These are phyloP conservation scores for Eucidaris tribuloides DNA, from an alignment of 35 echinoderm and acorn worm species.

Conservation along the genomic window DNA sequence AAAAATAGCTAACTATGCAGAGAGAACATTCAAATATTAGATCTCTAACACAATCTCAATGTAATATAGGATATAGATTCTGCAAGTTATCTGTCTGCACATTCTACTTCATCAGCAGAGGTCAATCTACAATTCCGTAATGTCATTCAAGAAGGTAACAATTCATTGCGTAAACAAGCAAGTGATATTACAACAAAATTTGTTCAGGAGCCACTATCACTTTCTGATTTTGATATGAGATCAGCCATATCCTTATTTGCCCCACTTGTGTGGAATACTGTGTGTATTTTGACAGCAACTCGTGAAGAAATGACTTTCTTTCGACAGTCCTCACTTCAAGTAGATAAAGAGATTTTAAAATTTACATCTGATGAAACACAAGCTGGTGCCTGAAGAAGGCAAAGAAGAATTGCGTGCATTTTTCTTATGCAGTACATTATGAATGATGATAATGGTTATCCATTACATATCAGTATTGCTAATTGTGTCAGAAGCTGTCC, in stretches of 20 bases:
- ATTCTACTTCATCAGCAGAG: too few species aligned
- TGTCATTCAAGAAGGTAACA: too few species aligned
- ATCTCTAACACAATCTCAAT: too few species aligned
- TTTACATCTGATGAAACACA: not conserved
- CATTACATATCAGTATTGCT: conserved; percentile 35
- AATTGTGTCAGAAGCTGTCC: conserved; percentile 30
- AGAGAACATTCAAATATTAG: too few species aligned
- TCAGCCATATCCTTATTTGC: not conserved
- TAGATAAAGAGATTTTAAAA: not conserved
- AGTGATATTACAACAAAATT: not conserved
- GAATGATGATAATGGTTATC: conserved; percentile 33
- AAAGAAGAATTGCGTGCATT: not conserved
- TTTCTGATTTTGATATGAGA: not conserved
- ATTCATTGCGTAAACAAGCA: not conserved
- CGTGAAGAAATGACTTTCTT: not conserved
- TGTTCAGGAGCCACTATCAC: not conserved
- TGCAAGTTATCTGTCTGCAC: too few species aligned
- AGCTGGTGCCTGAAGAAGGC: not conserved
- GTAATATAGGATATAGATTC: too few species aligned
- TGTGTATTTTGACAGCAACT: not conserved
- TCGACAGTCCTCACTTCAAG: not conserved
- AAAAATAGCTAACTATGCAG: too few species aligned
- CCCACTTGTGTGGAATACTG: not conserved
- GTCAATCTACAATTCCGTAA: too few species aligned
- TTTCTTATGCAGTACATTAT: conserved; percentile 24